Evolutionary conservation across 2,888 invertebrate species (phyloP), one percentile per base, ranked within the genome.

Genomic region (Linnaemya tessellans): DNA sequence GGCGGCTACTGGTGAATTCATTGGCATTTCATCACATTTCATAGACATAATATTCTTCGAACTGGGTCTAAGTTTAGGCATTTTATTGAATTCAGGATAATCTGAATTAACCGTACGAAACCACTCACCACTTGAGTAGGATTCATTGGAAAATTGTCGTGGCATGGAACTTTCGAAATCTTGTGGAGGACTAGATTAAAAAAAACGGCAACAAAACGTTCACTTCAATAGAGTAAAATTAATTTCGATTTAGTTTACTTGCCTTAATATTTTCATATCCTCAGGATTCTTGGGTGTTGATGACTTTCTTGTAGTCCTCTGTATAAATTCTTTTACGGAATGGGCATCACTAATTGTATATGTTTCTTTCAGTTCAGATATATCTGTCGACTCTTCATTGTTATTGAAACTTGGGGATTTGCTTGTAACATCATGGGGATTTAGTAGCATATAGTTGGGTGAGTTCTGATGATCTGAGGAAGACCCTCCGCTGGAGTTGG

Each of bases 1-100:
- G 10, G 91, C 90, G n/a, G 92, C 91, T 20, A 92, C 88, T 1
- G 92, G 92, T 1, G 92, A 92, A 15, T 89, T 89, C 79, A 91
- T 89, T 11, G 88, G 88, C 88, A 90, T 88, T 84, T 92, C 91
- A n/a, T 90, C 90, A 11, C 90, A 89, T 43, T 92, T 92, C 56
- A 92, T 92, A n/a, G 91, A 92, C 89, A 92, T 91, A 10, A 92
- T 89, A 88, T 92, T 92, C 70, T 92, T 92, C 0, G 92, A 92
- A 74, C 92, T 92, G 10, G 92, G 92, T 2, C 92, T 89, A 46
- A 92, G 84, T 80, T 90, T 90, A 43, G 92, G 92, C 86, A 92
- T 92, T 87, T 91, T 91, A 68, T 90, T 91, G 80, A 92, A 92
- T 84, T 92, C 92, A 1, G 92, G 89, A 83, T 91, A 92, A 22